Evolutionary conservation across 2,113 vertebrate genomes (phyloP).

Genomic region (Brachirus orientalis): DNA sequence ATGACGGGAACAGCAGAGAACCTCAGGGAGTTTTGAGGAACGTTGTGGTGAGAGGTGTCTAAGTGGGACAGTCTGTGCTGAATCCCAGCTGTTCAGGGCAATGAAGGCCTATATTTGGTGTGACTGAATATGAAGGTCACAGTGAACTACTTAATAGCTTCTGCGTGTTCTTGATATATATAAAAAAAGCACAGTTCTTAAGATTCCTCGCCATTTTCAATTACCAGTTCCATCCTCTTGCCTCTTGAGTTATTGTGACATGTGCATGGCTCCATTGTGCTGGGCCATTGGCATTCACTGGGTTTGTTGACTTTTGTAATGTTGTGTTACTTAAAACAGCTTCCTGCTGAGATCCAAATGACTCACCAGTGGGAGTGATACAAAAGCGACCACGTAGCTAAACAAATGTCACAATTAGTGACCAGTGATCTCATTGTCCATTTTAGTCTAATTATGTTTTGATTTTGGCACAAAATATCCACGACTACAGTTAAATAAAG

Average conservation of each 20-base stretch:
- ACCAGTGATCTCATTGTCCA: no score
- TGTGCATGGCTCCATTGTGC: no score
- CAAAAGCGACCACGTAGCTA: not conserved
- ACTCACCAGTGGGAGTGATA: not conserved
- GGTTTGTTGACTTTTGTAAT: not conserved
- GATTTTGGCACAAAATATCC: no score
- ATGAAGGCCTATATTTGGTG: conserved; percentile 42
- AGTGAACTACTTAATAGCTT: not conserved
- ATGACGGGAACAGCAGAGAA: not conserved
- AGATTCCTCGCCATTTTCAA: not conserved
- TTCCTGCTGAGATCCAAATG: not conserved
- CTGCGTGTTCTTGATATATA: not conserved
- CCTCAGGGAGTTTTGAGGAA: conserved; percentile 32
- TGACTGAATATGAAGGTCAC: conserved; percentile 15
- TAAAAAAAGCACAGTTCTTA: no score
- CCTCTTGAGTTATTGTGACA: not conserved
- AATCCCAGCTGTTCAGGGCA: conserved; percentile 30
- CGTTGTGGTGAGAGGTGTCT: conserved; percentile 17
- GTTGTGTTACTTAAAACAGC: not conserved
- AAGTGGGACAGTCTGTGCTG: conserved; percentile 60
- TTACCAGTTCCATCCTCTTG: not conserved
- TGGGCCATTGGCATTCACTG: not conserved
- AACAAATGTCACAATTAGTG: not conserved
- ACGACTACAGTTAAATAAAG: no score
- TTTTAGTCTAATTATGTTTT: no score